phyloP scores from a whole-genome alignment of 2,797 vertebrate genomes.

The Mormyrops attenuatus region DNA sequence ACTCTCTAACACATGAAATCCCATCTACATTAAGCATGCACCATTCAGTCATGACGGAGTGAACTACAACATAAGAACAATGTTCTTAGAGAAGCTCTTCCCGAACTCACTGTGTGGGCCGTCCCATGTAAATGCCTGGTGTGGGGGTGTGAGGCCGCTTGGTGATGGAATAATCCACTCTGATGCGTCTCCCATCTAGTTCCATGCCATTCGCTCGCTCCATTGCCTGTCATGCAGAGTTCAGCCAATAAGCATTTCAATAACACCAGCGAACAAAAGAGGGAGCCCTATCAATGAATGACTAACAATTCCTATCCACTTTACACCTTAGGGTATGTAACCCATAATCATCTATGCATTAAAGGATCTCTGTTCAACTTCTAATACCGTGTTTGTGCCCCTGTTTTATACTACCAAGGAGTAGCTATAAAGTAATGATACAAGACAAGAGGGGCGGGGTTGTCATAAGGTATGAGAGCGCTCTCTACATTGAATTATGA shows the following conservation, averaged over 20 bases:
- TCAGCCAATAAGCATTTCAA: not conserved
- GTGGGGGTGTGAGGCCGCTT: constrained; percentile 89
- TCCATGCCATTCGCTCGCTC: constrained; percentile 93
- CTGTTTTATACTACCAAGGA: not conserved
- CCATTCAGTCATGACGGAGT: not conserved
- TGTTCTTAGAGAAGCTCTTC: not conserved
- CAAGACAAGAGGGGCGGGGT: too few relatives aligned
- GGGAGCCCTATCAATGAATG: not conserved
- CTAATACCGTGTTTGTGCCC: constrained; percentile 14
- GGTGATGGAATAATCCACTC: constrained; percentile 89
- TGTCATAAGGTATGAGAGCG: not conserved
- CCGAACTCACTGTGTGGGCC: constrained; percentile 79
- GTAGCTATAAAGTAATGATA: not conserved
- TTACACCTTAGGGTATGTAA: not conserved
- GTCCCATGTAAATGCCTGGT: constrained; percentile 91
- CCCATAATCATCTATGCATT: not conserved
- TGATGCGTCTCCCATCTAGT: constrained; percentile 80
- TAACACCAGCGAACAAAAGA: not conserved
- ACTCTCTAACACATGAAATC: not conserved
- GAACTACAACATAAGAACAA: not conserved
- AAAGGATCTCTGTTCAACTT: not conserved
- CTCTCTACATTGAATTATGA: not conserved
- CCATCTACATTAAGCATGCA: not conserved
- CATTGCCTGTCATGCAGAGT: constrained; percentile 69
- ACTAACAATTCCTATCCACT: not conserved